Percentiles rank a stretch among this genome's conserved stretches.
Conservation (phyloP, 2,888 invertebrate species). For the Hypomecis atomaria region DNA sequence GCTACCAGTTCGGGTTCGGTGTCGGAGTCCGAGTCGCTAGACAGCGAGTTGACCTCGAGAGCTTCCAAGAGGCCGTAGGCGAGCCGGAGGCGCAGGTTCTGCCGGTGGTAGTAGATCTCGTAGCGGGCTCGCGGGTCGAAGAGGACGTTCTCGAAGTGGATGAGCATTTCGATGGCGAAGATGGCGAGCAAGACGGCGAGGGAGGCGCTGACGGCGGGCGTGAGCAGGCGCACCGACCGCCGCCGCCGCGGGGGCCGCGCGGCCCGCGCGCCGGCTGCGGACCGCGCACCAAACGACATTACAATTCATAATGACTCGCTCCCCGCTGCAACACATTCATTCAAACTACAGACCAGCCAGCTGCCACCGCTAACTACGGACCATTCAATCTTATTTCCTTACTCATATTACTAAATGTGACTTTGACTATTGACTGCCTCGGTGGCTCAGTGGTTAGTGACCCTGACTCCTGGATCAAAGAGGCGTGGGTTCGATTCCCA, state of each 20-base stretch:
- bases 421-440: too few species aligned
- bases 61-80: background rate
- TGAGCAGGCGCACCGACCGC: background rate
- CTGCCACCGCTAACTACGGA: background rate
- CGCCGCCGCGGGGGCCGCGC: too few species aligned
- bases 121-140: background rate
- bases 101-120: background rate
- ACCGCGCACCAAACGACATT: background rate
- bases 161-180: background rate
- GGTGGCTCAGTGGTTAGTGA: too few species aligned
- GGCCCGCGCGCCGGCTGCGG: background rate
- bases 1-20: background rate
- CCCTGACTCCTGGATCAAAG: too few species aligned
- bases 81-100: background rate
- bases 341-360: background rate
- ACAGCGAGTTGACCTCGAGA: too few species aligned
- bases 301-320: slow-evolving; percentile 2
- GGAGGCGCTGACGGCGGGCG: background rate
- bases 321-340: background rate
- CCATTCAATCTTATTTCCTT: background rate
- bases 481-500: too few species aligned
- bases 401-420: too few species aligned
- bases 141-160: background rate
- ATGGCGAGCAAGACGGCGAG: background rate
- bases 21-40: background rate